Evolutionary conservation across 2,888 invertebrate genomes (phyloP).

Genomic region (Liodrosophila aerea): DNA sequence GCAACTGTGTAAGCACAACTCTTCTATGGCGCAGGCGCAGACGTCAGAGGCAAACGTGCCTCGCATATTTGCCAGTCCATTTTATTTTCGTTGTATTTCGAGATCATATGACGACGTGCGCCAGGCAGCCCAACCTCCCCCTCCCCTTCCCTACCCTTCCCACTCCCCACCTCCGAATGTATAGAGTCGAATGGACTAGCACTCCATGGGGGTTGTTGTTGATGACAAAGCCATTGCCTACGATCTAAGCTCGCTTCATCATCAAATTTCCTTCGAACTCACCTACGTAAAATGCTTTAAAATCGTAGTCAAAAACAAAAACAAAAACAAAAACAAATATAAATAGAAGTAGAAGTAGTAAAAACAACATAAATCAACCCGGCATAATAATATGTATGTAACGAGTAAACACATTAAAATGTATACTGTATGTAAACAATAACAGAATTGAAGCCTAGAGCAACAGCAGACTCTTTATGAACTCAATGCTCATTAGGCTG

Average conservation of each 20-base stretch:
- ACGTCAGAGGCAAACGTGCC: conserved; percentile 68
- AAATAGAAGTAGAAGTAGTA: no score
- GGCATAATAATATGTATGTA: not conserved
- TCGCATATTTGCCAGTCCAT: conserved; percentile 51
- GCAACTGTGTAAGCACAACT: conserved; percentile 4
- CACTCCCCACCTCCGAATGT: conserved; percentile 6
- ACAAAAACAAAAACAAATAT: no score
- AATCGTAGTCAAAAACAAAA: no score
- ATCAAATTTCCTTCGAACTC: no score
- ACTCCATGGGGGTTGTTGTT: no score
- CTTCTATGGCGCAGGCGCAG: conserved; percentile 62
- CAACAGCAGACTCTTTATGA: no score
- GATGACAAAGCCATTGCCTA: not conserved
- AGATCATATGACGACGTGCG: conserved; percentile 59
- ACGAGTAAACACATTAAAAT: not conserved
- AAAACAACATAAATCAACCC: no score
- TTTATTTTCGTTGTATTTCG: conserved; percentile 18
- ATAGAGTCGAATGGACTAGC: no score
- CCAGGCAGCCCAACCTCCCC: conserved; percentile 13
- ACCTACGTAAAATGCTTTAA: not conserved
- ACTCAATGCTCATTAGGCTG: no score
- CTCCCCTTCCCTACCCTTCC: conserved; percentile 4
- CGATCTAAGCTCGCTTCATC: not conserved
- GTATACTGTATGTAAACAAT: no score
- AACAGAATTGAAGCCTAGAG: no score